phyloP scores from a whole-genome alignment of 1,140 invertebrate species.

The Gryon sp. region DNA sequence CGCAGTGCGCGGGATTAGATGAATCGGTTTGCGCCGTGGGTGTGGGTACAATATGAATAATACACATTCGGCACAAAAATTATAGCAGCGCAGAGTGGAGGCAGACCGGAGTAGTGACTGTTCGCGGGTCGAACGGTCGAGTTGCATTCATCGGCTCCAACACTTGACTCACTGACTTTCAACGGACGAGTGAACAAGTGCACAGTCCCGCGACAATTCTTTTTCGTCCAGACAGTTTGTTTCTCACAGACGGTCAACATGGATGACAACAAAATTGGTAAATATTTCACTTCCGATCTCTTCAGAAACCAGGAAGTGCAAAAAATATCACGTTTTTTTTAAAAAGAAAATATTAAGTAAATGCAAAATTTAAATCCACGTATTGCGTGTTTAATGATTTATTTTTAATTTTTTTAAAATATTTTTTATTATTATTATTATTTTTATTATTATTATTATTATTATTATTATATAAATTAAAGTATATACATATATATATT shows the following conservation, averaged over 20 bases:
- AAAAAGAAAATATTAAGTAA: background rate
- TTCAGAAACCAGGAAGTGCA: too few relatives aligned
- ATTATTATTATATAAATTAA: too few relatives aligned
- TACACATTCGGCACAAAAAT: slow-evolving; percentile 43
- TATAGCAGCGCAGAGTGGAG: too few relatives aligned
- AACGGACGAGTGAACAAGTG: background rate
- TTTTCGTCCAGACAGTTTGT: background rate
- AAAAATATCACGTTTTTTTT: background rate
- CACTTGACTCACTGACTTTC: too few relatives aligned
- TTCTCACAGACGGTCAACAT: slow-evolving; percentile 18
- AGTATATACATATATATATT: too few relatives aligned
- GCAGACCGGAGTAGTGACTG: slow-evolving; percentile 41
- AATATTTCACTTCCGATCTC: too few relatives aligned
- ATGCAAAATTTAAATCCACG: too few relatives aligned
- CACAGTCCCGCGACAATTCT: background rate
- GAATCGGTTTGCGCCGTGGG: slow-evolving; percentile 7
- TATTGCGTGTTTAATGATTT: background rate
- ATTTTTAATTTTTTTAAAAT: too few relatives aligned
- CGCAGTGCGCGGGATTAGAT: slow-evolving; percentile 25
- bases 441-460: too few relatives aligned
- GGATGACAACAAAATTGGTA: slow-evolving; percentile 53
- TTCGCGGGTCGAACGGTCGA: slow-evolving; percentile 59
- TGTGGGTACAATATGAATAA: slow-evolving; percentile 38
- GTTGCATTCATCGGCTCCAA: slow-evolving; percentile 5
- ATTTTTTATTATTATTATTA: too few relatives aligned